Evolutionary conservation across 2,113 vertebrate species (phyloP).

Genomic region (Phalacrocorax aristotelis): DNA sequence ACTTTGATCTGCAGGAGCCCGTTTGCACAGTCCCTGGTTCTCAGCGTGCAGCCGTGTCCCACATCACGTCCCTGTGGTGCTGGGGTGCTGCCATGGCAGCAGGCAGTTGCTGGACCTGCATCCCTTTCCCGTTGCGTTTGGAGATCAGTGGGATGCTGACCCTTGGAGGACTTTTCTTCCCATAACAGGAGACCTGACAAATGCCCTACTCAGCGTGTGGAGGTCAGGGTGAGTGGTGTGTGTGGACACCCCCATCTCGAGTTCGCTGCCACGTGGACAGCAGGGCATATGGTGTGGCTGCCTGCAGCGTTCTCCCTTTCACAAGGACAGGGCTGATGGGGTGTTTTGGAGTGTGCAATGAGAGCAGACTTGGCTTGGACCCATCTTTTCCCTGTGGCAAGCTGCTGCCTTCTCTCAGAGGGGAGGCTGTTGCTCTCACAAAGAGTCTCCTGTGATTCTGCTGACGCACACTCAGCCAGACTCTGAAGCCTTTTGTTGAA

Average conservation of each 20-base stretch:
- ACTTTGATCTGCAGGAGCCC: neutral
- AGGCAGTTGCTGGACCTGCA: accelerated
- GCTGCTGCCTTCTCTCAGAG: neutral
- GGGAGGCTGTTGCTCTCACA: neutral
- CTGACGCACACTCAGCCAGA: accelerated
- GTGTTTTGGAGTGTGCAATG: neutral
- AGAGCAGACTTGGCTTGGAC: neutral
- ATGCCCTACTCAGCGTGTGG: accelerated
- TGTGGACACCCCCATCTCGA: neutral
- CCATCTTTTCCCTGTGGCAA: neutral
- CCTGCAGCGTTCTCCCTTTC: neutral
- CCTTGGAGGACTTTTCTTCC: neutral
- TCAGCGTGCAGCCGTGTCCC: accelerated
- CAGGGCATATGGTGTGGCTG: accelerated
- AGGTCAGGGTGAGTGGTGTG: accelerated
- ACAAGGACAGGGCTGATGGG: accelerated
- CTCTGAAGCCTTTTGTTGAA: constrained; percentile 20
- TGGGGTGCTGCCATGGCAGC: accelerated
- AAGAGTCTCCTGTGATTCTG: constrained; percentile 34
- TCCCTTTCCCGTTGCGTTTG: neutral
- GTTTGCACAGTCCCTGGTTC: neutral
- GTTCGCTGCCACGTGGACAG: accelerated
- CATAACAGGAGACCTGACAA: neutral
- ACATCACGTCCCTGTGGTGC: accelerated
- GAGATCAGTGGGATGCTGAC: neutral